Evolutionary conservation across 2,888 invertebrate species (phyloP), one percentile per base, ranked within the genome.

Genomic region (Creontiades dilutus): DNA sequence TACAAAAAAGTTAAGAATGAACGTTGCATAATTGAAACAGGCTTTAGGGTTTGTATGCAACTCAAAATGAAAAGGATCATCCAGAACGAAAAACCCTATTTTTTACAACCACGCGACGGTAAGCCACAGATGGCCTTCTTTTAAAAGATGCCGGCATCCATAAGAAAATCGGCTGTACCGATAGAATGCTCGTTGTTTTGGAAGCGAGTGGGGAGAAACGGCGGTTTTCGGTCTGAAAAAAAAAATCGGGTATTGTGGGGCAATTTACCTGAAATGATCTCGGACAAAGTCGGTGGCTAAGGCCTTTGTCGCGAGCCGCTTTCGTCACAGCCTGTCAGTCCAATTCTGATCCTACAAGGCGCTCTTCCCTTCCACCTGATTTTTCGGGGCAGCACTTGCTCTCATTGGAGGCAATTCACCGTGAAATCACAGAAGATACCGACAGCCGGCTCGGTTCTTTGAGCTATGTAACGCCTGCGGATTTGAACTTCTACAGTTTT

Each of bases 201-300:
- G 23, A 19, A 27, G 12, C n/a, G 19, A 19, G 75, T 0, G 11
- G 78, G 12, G 14, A 27, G 78, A 12, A 78, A 28, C 76, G 37
- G 12, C 7, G 5, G 76, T 46, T 46, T 37, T 11, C 14, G 46
- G 76, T 5, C 16, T 28, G 46, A 28, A 46, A 78, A 78, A 23
- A 78, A 78, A 78, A 46, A 47, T 16, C 46, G n/a, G 78, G 46
- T 19, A 46, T 78, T 78, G 78, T 46, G 47, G 46, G 16, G 78
- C 78, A 78, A 78, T 78, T 78, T 78, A 78, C 78, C 46, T 78
- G 78, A 78, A 78, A 78, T 78, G 46, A 78, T 78, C 28, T 28
- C 46, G 76, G 57, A 11, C 68, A 68, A 23, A 68, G 27, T 19
- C 61, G 13, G 61, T 61, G 68, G 68, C 68, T 68, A 0, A 1